These are phyloP conservation scores for Telmatochromis brachygnathus DNA, from an alignment of 2,113 vertebrate species.

Conservation along the genomic window DNA sequence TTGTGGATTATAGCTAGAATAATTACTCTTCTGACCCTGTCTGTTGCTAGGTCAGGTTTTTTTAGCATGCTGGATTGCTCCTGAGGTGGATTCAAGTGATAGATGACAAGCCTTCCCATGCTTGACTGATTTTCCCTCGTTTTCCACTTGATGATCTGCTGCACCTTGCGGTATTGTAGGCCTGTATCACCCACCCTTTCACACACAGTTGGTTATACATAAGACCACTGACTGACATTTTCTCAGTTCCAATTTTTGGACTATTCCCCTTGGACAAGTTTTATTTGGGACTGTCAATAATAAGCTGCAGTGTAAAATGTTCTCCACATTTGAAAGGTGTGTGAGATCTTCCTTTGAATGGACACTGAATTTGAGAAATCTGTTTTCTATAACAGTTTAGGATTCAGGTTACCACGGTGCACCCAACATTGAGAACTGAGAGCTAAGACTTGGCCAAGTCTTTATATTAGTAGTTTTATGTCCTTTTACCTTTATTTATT, in stretches of 20 bases:
- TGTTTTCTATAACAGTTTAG: not conserved
- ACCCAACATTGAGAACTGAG: not conserved
- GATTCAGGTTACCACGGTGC: not conserved
- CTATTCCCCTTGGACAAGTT: fast-evolving
- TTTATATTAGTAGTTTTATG: not conserved
- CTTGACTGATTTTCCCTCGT: fast-evolving
- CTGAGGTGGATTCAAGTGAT: not conserved
- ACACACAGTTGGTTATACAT: not conserved
- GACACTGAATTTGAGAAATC: not conserved
- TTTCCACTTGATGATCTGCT: not conserved
- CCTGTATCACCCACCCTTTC: fast-evolving
- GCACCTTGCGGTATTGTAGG: fast-evolving
- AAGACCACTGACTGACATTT: not conserved
- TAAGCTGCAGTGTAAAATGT: fast-evolving
- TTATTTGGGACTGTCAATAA: not conserved
- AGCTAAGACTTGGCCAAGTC: not conserved
- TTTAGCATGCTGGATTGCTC: fast-evolving
- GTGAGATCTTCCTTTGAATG: not conserved
- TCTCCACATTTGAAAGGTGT: not conserved
- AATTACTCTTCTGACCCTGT: not conserved
- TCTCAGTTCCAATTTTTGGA: not conserved
- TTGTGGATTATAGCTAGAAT: not conserved
- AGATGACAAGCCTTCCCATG: not conserved
- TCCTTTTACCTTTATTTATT: fast-evolving
- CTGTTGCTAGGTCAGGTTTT: not conserved